Evolutionary conservation across 2,888 invertebrate genomes (phyloP).

Genomic region (Nasonovia ribisnigri): DNA sequence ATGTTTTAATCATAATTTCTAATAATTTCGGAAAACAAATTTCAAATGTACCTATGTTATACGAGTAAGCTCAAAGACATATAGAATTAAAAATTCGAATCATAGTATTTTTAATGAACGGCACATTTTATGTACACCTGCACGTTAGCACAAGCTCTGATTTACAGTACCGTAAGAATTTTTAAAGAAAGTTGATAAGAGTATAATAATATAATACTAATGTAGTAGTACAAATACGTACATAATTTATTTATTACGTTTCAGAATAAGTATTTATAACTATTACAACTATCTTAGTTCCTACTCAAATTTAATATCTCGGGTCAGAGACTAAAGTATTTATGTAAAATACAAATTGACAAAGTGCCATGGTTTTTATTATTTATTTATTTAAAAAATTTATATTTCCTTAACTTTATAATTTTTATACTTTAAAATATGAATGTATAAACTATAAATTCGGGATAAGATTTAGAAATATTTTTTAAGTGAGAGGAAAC

Average conservation of each 20-base stretch:
- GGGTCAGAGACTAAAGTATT: background rate
- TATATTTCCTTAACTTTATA: background rate
- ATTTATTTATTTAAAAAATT: background rate
- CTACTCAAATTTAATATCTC: background rate
- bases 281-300: conserved; percentile 7
- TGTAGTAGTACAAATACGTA: background rate
- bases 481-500: background rate
- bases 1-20: no score
- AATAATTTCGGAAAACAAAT: no score
- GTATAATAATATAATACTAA: background rate
- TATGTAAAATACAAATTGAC: conserved; percentile 29
- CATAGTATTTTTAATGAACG: no score
- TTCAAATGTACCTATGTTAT: no score
- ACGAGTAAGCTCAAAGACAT: no score
- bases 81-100: no score
- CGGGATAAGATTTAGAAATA: background rate
- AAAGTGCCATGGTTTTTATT: conserved; percentile 10
- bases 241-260: background rate
- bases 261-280: conserved; percentile 43
- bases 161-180: background rate
- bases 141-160: no score
- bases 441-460: background rate
- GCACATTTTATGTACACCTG: no score
- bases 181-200: background rate
- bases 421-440: background rate